These are phyloP conservation scores for Trilocha varians DNA, from an alignment of 2,888 invertebrate genomes.

Conservation along the genomic window DNA sequence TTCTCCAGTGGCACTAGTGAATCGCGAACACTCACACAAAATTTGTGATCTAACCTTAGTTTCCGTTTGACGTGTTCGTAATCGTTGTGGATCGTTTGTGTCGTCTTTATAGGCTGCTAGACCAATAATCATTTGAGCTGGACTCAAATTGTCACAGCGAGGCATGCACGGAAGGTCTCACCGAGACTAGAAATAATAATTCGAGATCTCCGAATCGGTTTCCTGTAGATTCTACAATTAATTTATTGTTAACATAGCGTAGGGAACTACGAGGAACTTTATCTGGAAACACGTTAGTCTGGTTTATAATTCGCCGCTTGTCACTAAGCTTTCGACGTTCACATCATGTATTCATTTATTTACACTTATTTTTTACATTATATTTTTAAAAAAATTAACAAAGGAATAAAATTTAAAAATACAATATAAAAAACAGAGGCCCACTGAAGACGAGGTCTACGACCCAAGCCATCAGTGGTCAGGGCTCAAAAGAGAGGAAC, in stretches of 20 bases:
- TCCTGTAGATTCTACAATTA: slow-evolving; percentile 71
- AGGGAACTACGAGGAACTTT: slow-evolving; percentile 64
- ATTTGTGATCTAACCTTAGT: slow-evolving; percentile 72
- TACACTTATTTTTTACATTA: no score
- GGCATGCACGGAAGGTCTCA: slow-evolving; percentile 62
- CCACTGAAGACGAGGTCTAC: no score
- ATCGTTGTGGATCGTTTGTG: slow-evolving; percentile 46
- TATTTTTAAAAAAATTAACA: no score
- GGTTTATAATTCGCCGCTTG: slow-evolving; percentile 47
- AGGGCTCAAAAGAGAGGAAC: no score
- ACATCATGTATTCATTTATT: no score
- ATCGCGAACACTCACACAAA: slow-evolving; percentile 50
- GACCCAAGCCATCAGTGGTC: no score
- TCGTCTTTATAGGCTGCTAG: slow-evolving; percentile 19
- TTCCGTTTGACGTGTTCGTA: slow-evolving; percentile 61
- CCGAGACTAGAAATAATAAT: slow-evolving; percentile 41
- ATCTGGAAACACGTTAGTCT: slow-evolving; percentile 42
- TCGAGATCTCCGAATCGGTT: slow-evolving; percentile 72
- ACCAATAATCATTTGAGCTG: slow-evolving; percentile 61
- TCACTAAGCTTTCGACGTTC: slow-evolving; percentile 13
- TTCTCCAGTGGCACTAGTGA: slow-evolving; percentile 42
- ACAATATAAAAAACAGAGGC: no score
- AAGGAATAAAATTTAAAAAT: no score
- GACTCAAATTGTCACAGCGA: slow-evolving; percentile 67
- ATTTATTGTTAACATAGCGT: slow-evolving; percentile 71